These are phyloP conservation scores for Zosterops hypoxanthus DNA, from an alignment of 2,113 vertebrate genomes.

Conservation along the genomic window DNA sequence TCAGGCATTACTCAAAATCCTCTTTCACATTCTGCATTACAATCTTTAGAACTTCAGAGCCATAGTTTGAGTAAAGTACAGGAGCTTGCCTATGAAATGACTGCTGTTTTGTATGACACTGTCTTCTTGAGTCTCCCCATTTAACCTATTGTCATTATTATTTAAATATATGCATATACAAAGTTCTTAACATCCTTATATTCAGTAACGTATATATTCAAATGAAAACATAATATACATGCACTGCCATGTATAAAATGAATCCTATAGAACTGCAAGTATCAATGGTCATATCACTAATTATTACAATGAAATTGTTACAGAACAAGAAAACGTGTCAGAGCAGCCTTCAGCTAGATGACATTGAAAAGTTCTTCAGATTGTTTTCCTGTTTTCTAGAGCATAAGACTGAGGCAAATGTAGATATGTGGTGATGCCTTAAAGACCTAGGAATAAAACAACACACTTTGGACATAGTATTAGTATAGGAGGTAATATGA, in stretches of 20 bases:
- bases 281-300: neutral
- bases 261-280: neutral
- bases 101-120: neutral
- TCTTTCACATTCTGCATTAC: neutral
- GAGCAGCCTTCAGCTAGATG: neutral
- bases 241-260: neutral
- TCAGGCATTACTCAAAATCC: neutral
- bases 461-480: neutral
- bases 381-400: neutral
- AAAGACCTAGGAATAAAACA: neutral
- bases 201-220: neutral
- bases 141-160: neutral
- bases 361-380: neutral
- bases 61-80: neutral
- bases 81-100: neutral
- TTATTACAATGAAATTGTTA: neutral
- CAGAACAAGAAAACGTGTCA: neutral
- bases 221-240: neutral
- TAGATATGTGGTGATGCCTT: neutral
- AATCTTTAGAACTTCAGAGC: neutral
- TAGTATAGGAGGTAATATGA: neutral
- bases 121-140: neutral
- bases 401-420: neutral
- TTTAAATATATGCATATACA: neutral
- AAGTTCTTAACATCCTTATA: neutral